phyloP scores from a whole-genome alignment of 2,888 invertebrate genomes.

The Pachymerium ferrugineum region DNA sequence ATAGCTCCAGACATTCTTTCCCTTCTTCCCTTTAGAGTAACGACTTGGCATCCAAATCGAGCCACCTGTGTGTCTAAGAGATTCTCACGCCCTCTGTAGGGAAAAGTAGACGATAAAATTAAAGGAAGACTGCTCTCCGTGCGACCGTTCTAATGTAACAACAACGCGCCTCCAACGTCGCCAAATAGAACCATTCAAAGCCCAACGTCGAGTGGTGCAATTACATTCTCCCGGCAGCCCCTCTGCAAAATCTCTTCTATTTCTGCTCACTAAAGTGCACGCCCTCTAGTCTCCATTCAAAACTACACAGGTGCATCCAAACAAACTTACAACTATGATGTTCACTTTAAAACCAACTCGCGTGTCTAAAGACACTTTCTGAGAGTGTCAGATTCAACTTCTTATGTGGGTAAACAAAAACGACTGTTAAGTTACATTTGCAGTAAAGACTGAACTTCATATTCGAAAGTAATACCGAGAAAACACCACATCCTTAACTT shows the following conservation, averaged over 20 bases:
- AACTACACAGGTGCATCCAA: conserved; percentile 20
- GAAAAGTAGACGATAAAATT: conserved; percentile 24
- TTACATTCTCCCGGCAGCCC: conserved; percentile 7
- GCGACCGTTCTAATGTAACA: conserved; percentile 19
- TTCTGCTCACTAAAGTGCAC: not conserved
- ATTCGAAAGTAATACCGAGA: no score
- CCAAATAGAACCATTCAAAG: conserved; percentile 23
- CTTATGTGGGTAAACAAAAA: no score
- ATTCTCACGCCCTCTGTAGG: conserved; percentile 24
- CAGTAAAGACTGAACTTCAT: no score
- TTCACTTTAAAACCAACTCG: no score
- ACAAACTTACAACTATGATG: no score
- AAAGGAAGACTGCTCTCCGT: conserved; percentile 19
- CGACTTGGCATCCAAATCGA: conserved; percentile 27
- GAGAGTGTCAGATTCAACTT: no score
- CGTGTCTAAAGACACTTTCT: no score
- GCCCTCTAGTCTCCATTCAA: conserved; percentile 7
- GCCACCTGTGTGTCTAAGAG: conserved; percentile 25
- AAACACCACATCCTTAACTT: no score
- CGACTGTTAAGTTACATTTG: no score
- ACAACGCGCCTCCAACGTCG: conserved; percentile 17
- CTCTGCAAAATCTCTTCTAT: not conserved
- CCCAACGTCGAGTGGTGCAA: conserved; percentile 14
- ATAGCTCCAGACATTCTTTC: conserved; percentile 25
- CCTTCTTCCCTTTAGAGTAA: conserved; percentile 19